phyloP scores from a whole-genome alignment of 1,140 invertebrate genomes.

The Pseudomyrmex pallidus region DNA sequence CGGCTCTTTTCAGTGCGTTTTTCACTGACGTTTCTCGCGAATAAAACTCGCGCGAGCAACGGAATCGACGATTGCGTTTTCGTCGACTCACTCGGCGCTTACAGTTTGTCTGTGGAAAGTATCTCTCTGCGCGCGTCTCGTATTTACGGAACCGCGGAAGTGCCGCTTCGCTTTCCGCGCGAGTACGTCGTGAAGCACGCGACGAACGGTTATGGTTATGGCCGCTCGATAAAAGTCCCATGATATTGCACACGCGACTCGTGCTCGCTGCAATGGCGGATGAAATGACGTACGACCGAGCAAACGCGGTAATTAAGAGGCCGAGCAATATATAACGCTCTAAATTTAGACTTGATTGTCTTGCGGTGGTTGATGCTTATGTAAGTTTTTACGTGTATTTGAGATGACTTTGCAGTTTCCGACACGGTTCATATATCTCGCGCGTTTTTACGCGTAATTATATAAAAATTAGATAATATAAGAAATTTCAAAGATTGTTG shows the following conservation, averaged over 20 bases:
- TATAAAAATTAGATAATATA: not conserved
- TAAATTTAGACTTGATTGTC: slow-evolving; percentile 50
- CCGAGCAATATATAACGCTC: slow-evolving; percentile 17
- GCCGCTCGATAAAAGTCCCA: slow-evolving; percentile 24
- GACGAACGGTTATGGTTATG: not conserved
- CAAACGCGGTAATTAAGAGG: slow-evolving; percentile 36
- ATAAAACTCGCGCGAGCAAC: not conserved
- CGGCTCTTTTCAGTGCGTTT: slow-evolving; percentile 9
- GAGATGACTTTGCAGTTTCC: not conserved
- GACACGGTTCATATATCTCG: not conserved
- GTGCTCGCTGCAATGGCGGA: not conserved
- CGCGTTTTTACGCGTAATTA: not conserved
- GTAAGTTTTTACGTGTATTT: not conserved
- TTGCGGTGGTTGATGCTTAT: slow-evolving; percentile 5
- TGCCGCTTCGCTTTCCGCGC: slow-evolving; percentile 14
- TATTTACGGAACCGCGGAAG: slow-evolving; percentile 45
- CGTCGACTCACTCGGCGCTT: slow-evolving; percentile 8
- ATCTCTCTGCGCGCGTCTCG: not conserved
- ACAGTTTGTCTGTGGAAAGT: not conserved
- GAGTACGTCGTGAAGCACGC: slow-evolving; percentile 13
- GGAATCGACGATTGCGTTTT: slow-evolving; percentile 24
- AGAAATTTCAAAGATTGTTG: no score
- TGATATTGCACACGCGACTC: slow-evolving; percentile 38
- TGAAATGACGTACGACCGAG: slow-evolving; percentile 30
- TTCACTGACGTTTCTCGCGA: slow-evolving; percentile 4